Conservation (phyloP, 2,113 vertebrate species). For the Arenaria interpres region DNA sequence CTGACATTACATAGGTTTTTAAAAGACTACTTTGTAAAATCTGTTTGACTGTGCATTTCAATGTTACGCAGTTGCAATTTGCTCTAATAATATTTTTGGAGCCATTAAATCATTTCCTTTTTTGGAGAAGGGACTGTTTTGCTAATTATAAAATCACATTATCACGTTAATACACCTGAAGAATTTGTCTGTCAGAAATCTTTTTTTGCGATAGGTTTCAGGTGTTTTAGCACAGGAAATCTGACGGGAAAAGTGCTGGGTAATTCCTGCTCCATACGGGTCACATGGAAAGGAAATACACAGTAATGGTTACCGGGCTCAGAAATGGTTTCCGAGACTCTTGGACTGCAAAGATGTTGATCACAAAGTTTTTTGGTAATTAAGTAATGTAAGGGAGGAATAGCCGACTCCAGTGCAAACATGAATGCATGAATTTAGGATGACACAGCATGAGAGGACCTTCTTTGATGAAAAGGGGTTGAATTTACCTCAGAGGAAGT, state of each 20-base stretch:
- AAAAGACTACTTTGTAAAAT: neutral
- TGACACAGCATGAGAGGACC: neutral
- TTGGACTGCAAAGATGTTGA: neutral
- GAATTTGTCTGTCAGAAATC: neutral
- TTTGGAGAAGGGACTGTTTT: neutral
- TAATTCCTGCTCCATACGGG: neutral
- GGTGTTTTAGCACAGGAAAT: neutral
- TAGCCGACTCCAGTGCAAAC: neutral
- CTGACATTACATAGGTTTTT: neutral
- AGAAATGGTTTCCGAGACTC: neutral
- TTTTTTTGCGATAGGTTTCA: neutral
- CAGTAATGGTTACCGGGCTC: neutral
- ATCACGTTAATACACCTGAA: neutral
- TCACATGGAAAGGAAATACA: neutral
- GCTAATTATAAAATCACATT: neutral
- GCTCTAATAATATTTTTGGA: neutral
- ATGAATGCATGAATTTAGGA: neutral
- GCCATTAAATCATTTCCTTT: neutral
- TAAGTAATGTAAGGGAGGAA: neutral
- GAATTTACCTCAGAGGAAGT: neutral
- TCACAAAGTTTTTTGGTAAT: neutral
- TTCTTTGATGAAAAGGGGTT: neutral
- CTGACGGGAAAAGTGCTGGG: neutral
- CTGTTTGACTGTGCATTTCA: neutral
- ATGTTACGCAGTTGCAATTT: neutral